Evolutionary conservation across 1,140 invertebrate genomes (phyloP), one percentile per base, ranked within the genome.

Genomic region (Gryllus bimaculatus): DNA sequence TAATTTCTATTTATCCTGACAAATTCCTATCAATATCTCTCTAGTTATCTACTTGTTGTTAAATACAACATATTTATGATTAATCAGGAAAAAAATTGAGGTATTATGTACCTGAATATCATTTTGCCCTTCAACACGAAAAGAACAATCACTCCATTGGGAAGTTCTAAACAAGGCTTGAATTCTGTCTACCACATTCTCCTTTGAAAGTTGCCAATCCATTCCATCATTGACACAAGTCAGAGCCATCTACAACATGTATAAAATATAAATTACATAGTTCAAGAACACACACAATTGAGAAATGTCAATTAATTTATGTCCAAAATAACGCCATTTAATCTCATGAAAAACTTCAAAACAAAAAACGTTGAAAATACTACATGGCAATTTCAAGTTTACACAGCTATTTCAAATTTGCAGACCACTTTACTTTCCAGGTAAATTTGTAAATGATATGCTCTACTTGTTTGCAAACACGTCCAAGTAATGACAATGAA

Each of bases 111-210:
- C 79, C 79, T 77, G 74, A n/a, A 76, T 21, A 18, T 79, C 79
- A 47, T 47, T 73, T 13, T 54, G 47, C 48, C 21, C 75, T 18
- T 74, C 79, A 47, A 79, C 79, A 18, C 73, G 54, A 21, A 79
- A 79, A 21, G 76, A 66, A 54, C 79, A 79, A 26, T 79, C 79
- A 77, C 79, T 79, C 79, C 79, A 79, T 26, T 79, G 79, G 2
- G 79, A 79, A 8, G 79, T 79, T 13, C 66, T 48, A 10, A 77
- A 39, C n/a, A 79, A 39, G 15, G 26, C 48, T 21, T 79, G 47
- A 47, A 79, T 79, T 13, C 78, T 12, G 12, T 79, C 78, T 13
- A 73, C 26, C 39, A 79, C 73, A 49, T n/a, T 48, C 49, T 79
- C 78, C 49, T 79, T 79, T 20, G 78, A 79, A 15, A 79, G 73